Evolutionary conservation across 2,113 vertebrate genomes (phyloP), one percentile per base, ranked within the genome.

Genomic region (Cyprinodon variegatus): DNA sequence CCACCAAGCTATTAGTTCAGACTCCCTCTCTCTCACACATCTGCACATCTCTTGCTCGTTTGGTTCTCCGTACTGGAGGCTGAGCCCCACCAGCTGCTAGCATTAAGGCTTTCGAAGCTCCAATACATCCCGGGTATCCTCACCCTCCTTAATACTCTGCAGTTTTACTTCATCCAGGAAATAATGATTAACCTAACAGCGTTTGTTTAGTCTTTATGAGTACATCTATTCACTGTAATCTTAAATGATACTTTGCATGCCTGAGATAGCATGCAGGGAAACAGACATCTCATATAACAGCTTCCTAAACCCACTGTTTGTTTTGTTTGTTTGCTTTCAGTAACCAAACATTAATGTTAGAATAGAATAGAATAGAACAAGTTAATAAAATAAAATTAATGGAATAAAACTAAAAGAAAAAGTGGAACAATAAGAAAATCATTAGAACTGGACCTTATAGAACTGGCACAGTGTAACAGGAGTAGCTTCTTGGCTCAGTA

Each of bases 1-100:
- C 85, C 83, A 85, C 77, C 85, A 69, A 84, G 78, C 85, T 83
- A 87, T 91, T 85, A 88, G 83, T 81, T 76, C 79, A 74, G 75
- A 82, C 88, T 86, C 78, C 74, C 70, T 88, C 80, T 81, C 81
- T 77, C 43, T 65, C 83, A 73, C 81, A 78, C 76, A 61, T 81
- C 81, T 14, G 73, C 80, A 72, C 71, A 72, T 70, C 70, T 77
- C 86, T 71, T 17, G 20, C 76, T 83, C 71, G 81, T 79, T 78
- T 61, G 29, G 11, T n/a, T 68, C 37, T 62, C 59, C 43, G 65
- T 71, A 62, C 68, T 80, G 77, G 45, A 76, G 41, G 61, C 63
- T 72, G 77, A 79, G 73, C 64, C 82, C 85, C 74, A 83, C n/a
- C 83, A 87, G 83, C 83, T 88, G 87, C 84, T 88, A 82, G 68